Base-by-base conservation (phyloP, 2,797 vertebrate genomes). In the Enteromius thamalakanensis region DNA sequence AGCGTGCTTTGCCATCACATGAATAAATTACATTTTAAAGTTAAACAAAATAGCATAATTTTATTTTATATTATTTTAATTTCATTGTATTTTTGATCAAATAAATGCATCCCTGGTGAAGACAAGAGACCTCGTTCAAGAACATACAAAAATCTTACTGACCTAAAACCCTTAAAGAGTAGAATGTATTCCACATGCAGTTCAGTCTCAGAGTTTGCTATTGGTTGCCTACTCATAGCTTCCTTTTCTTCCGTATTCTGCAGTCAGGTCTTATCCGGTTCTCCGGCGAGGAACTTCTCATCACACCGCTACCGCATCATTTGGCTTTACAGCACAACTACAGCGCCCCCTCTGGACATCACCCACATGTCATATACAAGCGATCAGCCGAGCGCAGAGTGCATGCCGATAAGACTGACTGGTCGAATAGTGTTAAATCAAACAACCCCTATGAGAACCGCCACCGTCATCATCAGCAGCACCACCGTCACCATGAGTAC, bases 221-320 rank as follows among this genome's bases (percentile, higher is more conserved):
- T 49, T 47, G 8, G 1, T 67, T 53, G 10, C 21, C 21, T 2
- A 15, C 14, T 51, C 1, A 55, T 53, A 32, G 29, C 12, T 60
- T 40, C 55, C 4, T 83, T 12, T 81, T 5, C 21, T 29, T 78
- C 76, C 67, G 32, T 62, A 12, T 58, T 81, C 29, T 78, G 14
- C 86, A 99, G 98, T 98, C 97, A 90, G 98, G 98, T 89, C 93
- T 99, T 89, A 97, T 99, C 90, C 94, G 96, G 85, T 94, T 96
- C 70, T 95, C 71, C 32, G 92, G 93, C 86, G 95, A 95, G 11
- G 98, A 99, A 89, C 98, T 96, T 92, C 94, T 99, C 89, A 98
- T 99, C 77, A 94, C 96, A 0, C 97, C 97, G 0, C 91, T 99
- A 84, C 97, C 98, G 29, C 94, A 94, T 86, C 96, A 94, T 89